Evolutionary conservation across 35 echinoderm and acorn worm species (phyloP).

Genomic region (Anneissia japonica): DNA sequence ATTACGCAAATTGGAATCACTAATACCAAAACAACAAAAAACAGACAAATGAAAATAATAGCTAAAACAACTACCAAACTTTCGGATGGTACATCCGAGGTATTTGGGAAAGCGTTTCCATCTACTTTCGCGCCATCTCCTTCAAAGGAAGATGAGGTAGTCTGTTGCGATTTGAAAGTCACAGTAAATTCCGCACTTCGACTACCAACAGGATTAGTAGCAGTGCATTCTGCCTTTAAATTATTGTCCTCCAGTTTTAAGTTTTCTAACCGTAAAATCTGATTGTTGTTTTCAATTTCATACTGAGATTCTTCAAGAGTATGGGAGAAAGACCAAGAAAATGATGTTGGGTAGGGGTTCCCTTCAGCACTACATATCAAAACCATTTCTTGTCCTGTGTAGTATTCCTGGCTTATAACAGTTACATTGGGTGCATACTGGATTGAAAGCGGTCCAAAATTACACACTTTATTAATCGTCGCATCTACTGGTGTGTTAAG

Average conservation of each 20-base stretch:
- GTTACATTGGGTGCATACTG: not conserved
- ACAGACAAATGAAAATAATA: not conserved
- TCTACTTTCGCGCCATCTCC: not conserved
- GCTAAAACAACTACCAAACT: not conserved
- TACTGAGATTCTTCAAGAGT: not conserved
- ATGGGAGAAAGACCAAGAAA: not conserved
- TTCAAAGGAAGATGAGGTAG: not conserved
- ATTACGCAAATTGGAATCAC: not conserved
- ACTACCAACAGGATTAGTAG: not conserved
- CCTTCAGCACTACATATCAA: not conserved
- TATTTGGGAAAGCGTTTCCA: not conserved
- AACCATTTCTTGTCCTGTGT: not conserved
- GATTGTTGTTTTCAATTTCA: not conserved
- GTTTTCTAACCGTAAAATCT: not conserved
- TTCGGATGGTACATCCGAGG: not conserved
- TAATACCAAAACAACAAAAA: not conserved
- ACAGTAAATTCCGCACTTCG: not conserved
- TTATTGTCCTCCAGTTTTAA: not conserved
- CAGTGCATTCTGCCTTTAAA: not conserved
- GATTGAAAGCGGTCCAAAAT: not conserved
- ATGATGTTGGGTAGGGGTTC: not conserved
- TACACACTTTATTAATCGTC: not conserved
- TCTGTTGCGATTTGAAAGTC: not conserved
- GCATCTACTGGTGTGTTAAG: not conserved
- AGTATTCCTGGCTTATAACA: not conserved